Evolutionary conservation across 64 coral and sea anemone genomes (phyloP).

Genomic region (Actinia tenebrosa): DNA sequence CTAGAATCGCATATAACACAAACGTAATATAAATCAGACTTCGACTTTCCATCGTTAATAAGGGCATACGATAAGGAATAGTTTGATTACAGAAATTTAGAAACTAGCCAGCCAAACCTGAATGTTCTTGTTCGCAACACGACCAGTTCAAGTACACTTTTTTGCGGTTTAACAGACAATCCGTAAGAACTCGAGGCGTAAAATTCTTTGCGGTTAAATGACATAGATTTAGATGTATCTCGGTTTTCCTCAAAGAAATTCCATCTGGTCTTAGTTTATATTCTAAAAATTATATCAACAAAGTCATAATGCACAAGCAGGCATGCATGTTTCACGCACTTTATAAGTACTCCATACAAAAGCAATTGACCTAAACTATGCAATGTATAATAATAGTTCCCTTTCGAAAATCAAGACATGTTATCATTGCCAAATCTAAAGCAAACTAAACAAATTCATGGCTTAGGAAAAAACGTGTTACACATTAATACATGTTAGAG

Average conservation of each 20-base stretch:
- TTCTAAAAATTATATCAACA: conserved; percentile 10
- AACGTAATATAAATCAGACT: not conserved
- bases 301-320: not conserved
- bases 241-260: not conserved
- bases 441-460: not conserved
- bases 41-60: not conserved
- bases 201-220: conserved; percentile 2
- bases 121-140: not conserved
- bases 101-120: no score
- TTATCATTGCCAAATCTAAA: conserved; percentile 1
- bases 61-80: no score
- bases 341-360: not conserved
- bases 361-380: not conserved
- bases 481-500: not conserved
- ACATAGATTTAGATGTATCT: not conserved
- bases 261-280: not conserved
- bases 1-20: not conserved
- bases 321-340: not conserved
- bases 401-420: not conserved
- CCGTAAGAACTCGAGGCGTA: not conserved
- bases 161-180: not conserved
- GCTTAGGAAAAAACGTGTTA: not conserved
- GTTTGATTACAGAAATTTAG: no score
- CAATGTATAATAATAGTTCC: not conserved
- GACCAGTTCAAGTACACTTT: not conserved